Conservation (phyloP, 2,888 invertebrate species). For the Caprella mutica region DNA sequence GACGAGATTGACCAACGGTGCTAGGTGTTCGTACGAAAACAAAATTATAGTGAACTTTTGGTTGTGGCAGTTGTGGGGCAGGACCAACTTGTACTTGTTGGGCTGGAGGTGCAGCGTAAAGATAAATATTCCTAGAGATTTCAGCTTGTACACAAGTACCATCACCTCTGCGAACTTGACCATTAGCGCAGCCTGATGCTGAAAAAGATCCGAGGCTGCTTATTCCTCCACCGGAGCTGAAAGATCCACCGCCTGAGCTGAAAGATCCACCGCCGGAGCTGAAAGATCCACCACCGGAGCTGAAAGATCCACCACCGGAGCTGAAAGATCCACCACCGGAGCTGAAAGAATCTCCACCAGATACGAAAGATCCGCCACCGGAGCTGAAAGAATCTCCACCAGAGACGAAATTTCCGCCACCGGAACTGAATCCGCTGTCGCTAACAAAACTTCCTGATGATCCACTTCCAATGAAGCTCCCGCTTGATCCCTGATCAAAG, state of each 20-base stretch:
- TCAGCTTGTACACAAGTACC: not conserved
- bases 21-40: conserved; percentile 6
- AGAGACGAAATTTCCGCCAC: no score
- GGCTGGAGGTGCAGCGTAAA: conserved; percentile 6
- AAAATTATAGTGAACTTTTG: conserved; percentile 9
- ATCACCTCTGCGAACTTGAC: conserved; percentile 3
- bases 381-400: no score
- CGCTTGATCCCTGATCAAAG: no score
- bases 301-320: no score
- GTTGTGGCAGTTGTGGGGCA: not conserved
- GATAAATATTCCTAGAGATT: conserved; percentile 1
- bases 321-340: no score
- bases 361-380: no score
- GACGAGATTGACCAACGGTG: not conserved
- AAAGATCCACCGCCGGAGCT: not conserved
- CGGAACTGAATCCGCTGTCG: no score
- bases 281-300: conserved; percentile 2
- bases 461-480: no score
- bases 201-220: not conserved
- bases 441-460: no score
- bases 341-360: no score
- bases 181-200: not conserved
- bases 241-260: not conserved
- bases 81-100: not conserved
- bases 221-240: not conserved